A percentile compares a stretch with the other conserved stretches of the same genome.
Conservation (phyloP, 1,140 invertebrate genomes). For the Anoplolepis gracilipes region DNA sequence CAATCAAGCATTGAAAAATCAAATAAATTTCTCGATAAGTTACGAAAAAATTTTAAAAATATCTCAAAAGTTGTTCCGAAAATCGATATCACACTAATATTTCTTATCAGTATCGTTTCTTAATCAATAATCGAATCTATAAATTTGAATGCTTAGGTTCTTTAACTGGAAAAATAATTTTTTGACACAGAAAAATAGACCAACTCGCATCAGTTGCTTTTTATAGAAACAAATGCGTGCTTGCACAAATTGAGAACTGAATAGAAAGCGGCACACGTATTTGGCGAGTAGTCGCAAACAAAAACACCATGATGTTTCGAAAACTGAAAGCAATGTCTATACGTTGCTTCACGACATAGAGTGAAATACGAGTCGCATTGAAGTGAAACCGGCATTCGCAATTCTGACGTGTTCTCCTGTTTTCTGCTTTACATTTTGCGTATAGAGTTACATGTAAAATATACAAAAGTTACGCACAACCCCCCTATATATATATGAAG, state of each 20-base stretch:
- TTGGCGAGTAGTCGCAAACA: constrained; percentile 57
- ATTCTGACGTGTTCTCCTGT: constrained; percentile 39
- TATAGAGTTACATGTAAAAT: constrained; percentile 43
- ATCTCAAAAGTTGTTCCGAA: not conserved
- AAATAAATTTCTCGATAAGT: not conserved
- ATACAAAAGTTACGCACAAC: constrained; percentile 24
- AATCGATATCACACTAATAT: not conserved
- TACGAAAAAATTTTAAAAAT: not conserved
- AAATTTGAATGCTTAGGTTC: not conserved
- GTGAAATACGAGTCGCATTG: constrained; percentile 53
- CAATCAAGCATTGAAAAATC: not conserved
- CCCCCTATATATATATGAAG: not conserved
- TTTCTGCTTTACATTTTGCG: constrained; percentile 44
- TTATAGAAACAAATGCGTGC: constrained; percentile 11
- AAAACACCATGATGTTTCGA: constrained; percentile 48
- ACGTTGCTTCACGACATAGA: constrained; percentile 34
- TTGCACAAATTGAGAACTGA: constrained; percentile 53
- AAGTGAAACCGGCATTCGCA: constrained; percentile 51
- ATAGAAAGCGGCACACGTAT: constrained; percentile 27
- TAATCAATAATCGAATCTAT: not conserved
- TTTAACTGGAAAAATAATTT: constrained; percentile 1
- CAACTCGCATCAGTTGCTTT: constrained; percentile 18
- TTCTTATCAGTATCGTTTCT: not conserved
- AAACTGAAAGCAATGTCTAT: constrained; percentile 58
- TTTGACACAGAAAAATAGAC: not conserved